Evolutionary conservation across 35 echinoderm and acorn worm genomes (phyloP), one percentile per base, ranked within the genome.

Genomic region (Apostichopus japonicus): DNA sequence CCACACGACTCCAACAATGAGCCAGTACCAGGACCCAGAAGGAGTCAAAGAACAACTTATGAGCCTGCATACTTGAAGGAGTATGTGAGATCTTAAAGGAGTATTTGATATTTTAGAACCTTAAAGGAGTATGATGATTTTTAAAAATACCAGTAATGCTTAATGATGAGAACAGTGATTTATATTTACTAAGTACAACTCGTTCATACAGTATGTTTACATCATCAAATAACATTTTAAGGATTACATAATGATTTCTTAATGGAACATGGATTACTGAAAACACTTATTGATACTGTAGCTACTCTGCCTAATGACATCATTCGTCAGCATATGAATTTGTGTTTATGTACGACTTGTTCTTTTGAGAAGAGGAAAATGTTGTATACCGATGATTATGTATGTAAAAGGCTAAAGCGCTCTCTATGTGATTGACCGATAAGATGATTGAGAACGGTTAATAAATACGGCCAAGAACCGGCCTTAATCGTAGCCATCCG

Each of bases 1-100:
- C 24, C 15, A 51, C 8, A 15, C 14, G 78, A 19, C 17, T 44
- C 27, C 8, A 44, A 24, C 10, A 44, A 8, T 80, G 78, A 44
- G 27, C 24, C 54, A 80, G 8, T 13, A 44, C 83, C 55, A 59
- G 83, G 61, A 87, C 10, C 22, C 5, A 55, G 55, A 21, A 87
- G 83, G 22, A 87, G 56, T 61, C 52, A 55, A 6, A 55, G 83
- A 25, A 87, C 56, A 21, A 57, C 83, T 57, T 25, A 7, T 17
- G 83, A 55, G 22, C 83, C 83, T 22, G 19, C 55, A 14, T 65
- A 87, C 55, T 61, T 87, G 11, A 87, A 87, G 55, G 83, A 59
- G 13, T 87, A 61, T 87, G 83, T 87, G n/a, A 82, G 79, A 82
- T 24, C 10, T 82, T 82, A 44, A 44, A 44, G 33, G 33, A 44